Percentiles rank a stretch among this genome's conserved stretches.
phyloP scores from a whole-genome alignment of 1,140 invertebrate species.

The Mycetomoellerius zeteki region DNA sequence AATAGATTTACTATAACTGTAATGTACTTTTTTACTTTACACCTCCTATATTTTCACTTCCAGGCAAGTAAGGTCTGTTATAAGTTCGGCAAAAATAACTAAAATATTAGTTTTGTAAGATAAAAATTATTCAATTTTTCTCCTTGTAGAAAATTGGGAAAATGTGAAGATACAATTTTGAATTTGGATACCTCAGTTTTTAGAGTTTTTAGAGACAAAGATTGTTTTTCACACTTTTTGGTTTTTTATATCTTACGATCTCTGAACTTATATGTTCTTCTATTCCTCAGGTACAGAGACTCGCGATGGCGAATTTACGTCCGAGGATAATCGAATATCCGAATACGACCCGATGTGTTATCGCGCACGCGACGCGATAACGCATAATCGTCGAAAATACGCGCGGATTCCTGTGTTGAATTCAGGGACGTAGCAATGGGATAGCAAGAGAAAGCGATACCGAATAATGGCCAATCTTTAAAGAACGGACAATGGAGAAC shows the following conservation, averaged over 20 bases:
- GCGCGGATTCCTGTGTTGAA: background rate
- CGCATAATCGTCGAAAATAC: slow-evolving; percentile 33
- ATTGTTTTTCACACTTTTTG: background rate
- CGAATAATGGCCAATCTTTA: background rate
- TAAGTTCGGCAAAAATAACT: too few species aligned
- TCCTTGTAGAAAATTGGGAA: background rate
- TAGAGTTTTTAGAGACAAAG: background rate
- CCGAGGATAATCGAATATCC: slow-evolving; percentile 3
- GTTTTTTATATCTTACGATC: background rate
- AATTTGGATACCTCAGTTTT: background rate
- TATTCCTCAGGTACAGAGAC: background rate
- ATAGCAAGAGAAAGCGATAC: background rate
- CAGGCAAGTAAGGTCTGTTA: too few species aligned
- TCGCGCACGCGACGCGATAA: slow-evolving; percentile 36
- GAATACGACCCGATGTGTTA: background rate
- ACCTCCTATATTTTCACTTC: too few species aligned
- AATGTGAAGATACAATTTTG: background rate
- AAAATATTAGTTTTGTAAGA: too few species aligned
- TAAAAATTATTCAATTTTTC: too few species aligned
- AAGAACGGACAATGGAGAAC: background rate
- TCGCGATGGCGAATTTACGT: background rate
- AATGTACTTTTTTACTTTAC: too few species aligned
- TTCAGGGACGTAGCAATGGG: slow-evolving; percentile 7
- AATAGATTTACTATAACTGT: too few species aligned
- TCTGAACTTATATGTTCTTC: background rate